Conservation (phyloP, 2,113 vertebrate genomes). For the Amia ocellicauda region DNA sequence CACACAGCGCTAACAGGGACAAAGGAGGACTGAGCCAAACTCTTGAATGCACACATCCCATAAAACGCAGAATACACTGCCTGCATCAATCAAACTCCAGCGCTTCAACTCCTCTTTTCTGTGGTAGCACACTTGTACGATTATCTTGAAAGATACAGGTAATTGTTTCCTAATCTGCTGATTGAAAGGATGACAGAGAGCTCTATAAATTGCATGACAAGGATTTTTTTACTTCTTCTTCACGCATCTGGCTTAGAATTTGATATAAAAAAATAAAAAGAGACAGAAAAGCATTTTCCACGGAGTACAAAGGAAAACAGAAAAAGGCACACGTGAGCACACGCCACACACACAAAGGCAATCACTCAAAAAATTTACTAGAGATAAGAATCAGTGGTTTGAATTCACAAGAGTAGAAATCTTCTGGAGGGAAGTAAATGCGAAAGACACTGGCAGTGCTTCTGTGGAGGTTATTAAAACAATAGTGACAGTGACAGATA, state of each 20-base stretch:
- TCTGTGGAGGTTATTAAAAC: no score
- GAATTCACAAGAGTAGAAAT: no score
- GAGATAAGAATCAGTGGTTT: no score
- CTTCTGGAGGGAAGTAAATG: no score
- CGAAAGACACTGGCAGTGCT: no score
- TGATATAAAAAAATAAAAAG: no score
- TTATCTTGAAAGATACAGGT: slow-evolving; percentile 68
- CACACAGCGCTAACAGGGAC: not conserved
- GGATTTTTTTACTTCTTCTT: slow-evolving; percentile 22
- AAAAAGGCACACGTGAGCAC: no score
- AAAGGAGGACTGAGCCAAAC: slow-evolving; percentile 24
- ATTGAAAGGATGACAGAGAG: slow-evolving; percentile 57
- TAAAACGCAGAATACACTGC: slow-evolving; percentile 73
- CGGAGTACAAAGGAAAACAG: no score
- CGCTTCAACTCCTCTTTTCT: slow-evolving; percentile 42
- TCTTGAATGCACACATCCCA: slow-evolving; percentile 47
- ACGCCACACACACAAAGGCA: no score
- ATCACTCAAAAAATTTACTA: no score
- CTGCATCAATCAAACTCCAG: slow-evolving; percentile 66
- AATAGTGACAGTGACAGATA: no score
- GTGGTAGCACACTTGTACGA: slow-evolving; percentile 61
- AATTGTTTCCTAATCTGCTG: slow-evolving; percentile 64
- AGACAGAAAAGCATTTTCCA: no score
- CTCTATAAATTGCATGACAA: slow-evolving; percentile 54
- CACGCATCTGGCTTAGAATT: not conserved